These are phyloP conservation scores for Caretta caretta DNA, from an alignment of 2,113 vertebrate species.

Conservation along the genomic window DNA sequence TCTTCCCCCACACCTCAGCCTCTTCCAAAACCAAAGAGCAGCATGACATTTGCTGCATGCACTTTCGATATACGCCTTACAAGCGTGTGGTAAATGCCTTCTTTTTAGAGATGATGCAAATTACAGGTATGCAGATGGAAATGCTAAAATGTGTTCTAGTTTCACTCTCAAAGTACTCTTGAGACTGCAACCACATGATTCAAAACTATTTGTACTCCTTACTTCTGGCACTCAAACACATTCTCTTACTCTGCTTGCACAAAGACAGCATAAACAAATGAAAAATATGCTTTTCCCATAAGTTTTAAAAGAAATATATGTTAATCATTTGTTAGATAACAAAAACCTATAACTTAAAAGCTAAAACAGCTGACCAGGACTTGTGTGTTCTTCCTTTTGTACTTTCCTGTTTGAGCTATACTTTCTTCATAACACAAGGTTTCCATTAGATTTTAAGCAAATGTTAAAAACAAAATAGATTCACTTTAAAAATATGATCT, in stretches of 20 bases:
- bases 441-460: neutral
- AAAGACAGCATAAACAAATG: constrained; percentile 14
- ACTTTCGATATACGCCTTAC: constrained; percentile 27
- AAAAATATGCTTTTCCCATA: constrained; percentile 18
- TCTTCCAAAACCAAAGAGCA: constrained; percentile 52
- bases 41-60: constrained; percentile 57
- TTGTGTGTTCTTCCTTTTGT: neutral
- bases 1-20: constrained; percentile 50
- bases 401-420: neutral
- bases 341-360: neutral
- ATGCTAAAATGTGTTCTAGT: constrained; percentile 46
- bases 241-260: neutral
- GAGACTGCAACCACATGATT: constrained; percentile 46
- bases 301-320: constrained; percentile 4
- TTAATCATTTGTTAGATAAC: neutral
- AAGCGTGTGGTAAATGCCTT: constrained; percentile 49
- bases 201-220: constrained; percentile 25
- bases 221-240: constrained; percentile 34
- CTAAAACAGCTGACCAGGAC: neutral
- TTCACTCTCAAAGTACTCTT: constrained; percentile 61
- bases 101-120: constrained; percentile 66
- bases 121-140: constrained; percentile 71
- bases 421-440: neutral
- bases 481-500: neutral
- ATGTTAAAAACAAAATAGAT: neutral